Conservation (phyloP, 2,113 vertebrate genomes). For the Meleagris gallopavo region DNA sequence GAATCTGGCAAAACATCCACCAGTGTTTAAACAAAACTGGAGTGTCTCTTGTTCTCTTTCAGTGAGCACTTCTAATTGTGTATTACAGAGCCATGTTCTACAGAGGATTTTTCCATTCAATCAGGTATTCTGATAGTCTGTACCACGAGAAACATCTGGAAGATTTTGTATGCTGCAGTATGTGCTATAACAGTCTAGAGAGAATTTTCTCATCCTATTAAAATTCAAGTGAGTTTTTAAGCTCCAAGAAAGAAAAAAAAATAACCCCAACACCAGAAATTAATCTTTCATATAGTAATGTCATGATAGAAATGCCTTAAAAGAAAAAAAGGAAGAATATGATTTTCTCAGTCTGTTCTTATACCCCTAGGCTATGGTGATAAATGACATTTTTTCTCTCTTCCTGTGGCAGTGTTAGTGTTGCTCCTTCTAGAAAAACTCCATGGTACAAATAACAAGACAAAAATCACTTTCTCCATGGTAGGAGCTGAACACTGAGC, state of each 20-base stretch:
- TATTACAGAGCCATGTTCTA: neutral
- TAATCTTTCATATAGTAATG: conserved; percentile 15
- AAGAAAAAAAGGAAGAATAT: conserved; percentile 4
- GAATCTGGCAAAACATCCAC: neutral
- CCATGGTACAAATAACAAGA: neutral
- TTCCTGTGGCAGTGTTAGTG: neutral
- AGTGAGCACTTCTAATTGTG: neutral
- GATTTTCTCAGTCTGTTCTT: neutral
- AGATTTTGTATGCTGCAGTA: neutral
- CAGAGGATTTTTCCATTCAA: neutral
- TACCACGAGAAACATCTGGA: neutral
- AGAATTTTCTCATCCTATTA: neutral
- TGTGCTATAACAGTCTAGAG: neutral
- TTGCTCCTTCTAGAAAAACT: conserved; percentile 4
- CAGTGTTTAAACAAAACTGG: neutral
- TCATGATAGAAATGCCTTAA: conserved; percentile 6
- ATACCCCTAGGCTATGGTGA: neutral
- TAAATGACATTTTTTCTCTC: neutral
- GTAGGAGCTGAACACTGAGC: neutral
- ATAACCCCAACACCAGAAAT: neutral
- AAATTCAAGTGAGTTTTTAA: conserved; percentile 28
- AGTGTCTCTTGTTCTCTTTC: neutral
- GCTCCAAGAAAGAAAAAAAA: neutral
- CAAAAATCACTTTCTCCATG: neutral
- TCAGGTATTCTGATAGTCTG: neutral